These are phyloP conservation scores for Acanthosepion esculentum DNA, from an alignment of 2,888 invertebrate genomes.

Conservation along the genomic window DNA sequence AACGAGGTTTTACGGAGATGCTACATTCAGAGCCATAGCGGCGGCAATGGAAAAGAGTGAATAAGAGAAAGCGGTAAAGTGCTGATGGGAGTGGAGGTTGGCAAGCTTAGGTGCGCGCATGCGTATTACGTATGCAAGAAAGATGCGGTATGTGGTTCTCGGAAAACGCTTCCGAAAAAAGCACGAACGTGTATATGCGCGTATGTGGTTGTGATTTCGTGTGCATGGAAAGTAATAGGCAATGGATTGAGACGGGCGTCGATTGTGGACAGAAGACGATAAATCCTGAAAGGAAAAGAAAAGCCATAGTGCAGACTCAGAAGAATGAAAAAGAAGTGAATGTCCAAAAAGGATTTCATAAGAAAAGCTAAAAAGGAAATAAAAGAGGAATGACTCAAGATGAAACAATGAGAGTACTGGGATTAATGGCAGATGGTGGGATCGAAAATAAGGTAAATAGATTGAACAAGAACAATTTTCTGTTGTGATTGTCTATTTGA, in stretches of 20 bases:
- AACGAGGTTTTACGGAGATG: neutral
- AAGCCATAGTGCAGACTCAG: neutral
- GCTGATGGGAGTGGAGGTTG: neutral
- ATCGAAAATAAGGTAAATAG: neutral
- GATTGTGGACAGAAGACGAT: neutral
- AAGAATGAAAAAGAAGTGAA: neutral
- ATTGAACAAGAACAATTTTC: neutral
- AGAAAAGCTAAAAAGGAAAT: neutral
- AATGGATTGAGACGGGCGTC: too few relatives aligned
- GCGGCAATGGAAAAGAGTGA: neutral
- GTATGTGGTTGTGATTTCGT: neutral
- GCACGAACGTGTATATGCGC: neutral
- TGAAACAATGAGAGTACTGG: neutral
- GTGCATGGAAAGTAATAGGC: too few relatives aligned
- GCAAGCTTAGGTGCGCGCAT: neutral
- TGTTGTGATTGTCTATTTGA: too few relatives aligned
- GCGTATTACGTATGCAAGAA: neutral
- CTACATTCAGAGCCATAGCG: neutral
- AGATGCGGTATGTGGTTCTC: neutral
- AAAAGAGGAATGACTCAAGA: too few relatives aligned
- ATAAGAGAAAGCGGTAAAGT: neutral
- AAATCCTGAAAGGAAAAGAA: neutral
- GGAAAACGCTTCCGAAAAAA: too few relatives aligned
- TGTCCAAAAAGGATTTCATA: neutral
- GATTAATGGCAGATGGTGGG: neutral